Percentiles rank a stretch among this genome's conserved stretches.
phyloP scores from a whole-genome alignment of 2,797 vertebrate species.

The Alectoris magna region DNA sequence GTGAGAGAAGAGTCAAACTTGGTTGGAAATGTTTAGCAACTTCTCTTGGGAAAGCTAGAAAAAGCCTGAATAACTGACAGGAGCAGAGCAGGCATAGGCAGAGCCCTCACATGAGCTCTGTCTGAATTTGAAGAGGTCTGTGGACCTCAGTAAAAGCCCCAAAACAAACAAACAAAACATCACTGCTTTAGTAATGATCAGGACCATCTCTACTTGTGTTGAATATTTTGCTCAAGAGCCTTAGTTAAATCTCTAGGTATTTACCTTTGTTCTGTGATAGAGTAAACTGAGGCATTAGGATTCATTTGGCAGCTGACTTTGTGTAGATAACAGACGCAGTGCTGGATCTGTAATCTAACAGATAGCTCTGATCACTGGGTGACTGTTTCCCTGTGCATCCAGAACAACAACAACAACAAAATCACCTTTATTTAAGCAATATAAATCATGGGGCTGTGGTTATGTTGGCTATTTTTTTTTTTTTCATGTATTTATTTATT shows the following conservation, averaged over 20 bases:
- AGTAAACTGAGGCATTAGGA: background rate
- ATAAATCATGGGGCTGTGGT: background rate
- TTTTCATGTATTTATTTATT: background rate
- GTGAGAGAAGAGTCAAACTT: slow-evolving; percentile 35
- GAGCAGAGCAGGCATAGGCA: background rate
- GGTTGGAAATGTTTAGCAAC: slow-evolving; percentile 2
- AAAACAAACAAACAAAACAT: slow-evolving; percentile 3
- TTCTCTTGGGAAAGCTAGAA: slow-evolving; percentile 26
- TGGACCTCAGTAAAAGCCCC: background rate
- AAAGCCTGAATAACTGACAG: slow-evolving; percentile 9
- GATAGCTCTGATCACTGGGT: background rate
- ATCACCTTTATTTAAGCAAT: background rate
- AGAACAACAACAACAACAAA: background rate
- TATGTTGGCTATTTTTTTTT: background rate
- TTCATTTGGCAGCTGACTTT: background rate
- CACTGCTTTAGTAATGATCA: background rate
- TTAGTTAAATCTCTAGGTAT: background rate
- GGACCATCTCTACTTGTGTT: background rate
- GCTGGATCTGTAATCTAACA: background rate
- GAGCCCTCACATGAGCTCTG: background rate
- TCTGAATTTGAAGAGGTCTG: background rate
- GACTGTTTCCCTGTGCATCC: background rate
- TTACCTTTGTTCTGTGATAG: background rate
- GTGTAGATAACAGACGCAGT: background rate
- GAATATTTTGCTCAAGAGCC: background rate